These are phyloP conservation scores for Trinectes maculatus DNA, from an alignment of 2,113 vertebrate species.

Conservation along the genomic window DNA sequence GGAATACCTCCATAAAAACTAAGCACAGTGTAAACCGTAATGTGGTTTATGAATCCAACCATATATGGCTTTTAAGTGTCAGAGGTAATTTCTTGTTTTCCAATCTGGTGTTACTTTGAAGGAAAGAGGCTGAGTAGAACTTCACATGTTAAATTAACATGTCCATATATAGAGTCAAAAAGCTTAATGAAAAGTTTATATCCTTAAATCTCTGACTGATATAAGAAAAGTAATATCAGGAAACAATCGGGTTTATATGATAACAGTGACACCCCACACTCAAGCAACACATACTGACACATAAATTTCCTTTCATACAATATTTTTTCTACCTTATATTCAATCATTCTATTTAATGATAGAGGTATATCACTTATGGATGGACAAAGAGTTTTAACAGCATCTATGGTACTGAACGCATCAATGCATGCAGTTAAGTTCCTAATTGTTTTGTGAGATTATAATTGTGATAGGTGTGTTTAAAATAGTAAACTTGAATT, in stretches of 20 bases:
- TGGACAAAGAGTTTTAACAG: constrained; percentile 83
- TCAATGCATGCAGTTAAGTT: constrained; percentile 88
- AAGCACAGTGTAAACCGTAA: not conserved
- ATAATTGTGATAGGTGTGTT: constrained; percentile 87
- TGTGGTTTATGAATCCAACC: not conserved
- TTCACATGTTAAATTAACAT: not conserved
- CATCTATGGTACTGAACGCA: constrained; percentile 87
- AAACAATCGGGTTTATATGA: not conserved
- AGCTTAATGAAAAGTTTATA: constrained; percentile 6
- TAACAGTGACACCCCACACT: not conserved
- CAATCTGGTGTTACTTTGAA: not conserved
- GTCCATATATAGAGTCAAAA: constrained; percentile 13
- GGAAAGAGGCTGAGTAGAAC: constrained; percentile 3
- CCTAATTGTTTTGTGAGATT: constrained; percentile 88
- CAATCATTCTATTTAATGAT: constrained; percentile 72
- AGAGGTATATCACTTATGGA: constrained; percentile 69
- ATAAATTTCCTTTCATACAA: constrained; percentile 61
- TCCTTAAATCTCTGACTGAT: not conserved
- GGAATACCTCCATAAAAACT: not conserved
- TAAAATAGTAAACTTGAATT: constrained; percentile 87
- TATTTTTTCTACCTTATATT: constrained; percentile 71
- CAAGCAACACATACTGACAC: constrained; percentile 19
- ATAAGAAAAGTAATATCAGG: not conserved
- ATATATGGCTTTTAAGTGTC: constrained; percentile 1
- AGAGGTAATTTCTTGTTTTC: not conserved